phyloP scores from a whole-genome alignment of 2,797 vertebrate species.

The Hybognathus amarus region DNA sequence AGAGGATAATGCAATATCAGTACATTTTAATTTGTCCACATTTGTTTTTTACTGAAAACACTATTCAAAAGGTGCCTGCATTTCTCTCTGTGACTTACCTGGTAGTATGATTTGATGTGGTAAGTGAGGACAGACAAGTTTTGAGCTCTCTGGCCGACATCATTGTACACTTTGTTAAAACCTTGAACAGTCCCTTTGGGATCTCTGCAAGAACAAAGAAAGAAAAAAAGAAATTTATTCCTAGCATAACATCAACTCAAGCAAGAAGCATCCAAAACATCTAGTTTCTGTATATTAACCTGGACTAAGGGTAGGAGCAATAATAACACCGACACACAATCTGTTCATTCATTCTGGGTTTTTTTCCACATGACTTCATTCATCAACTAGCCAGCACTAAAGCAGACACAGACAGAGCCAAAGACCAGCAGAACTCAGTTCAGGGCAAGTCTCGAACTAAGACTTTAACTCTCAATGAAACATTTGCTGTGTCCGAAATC shows the following conservation, averaged over 20 bases:
- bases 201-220: constrained; percentile 76
- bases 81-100: constrained; percentile 77
- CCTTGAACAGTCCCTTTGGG: constrained; percentile 82
- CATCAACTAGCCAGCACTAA: constrained; percentile 46
- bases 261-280: neutral
- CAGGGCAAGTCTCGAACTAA: neutral
- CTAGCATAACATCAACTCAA: neutral
- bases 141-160: constrained; percentile 86
- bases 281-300: constrained; percentile 35
- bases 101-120: constrained; percentile 91
- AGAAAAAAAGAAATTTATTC: neutral
- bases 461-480: neutral
- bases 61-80: neutral
- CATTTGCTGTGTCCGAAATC: no score
- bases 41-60: neutral
- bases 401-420: constrained; percentile 44
- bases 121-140: constrained; percentile 88
- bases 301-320: constrained; percentile 52
- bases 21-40: neutral
- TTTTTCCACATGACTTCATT: constrained; percentile 58
- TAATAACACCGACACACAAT: constrained; percentile 47
- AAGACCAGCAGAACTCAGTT: constrained; percentile 29
- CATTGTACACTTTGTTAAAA: constrained; percentile 86
- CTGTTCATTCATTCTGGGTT: constrained; percentile 62
- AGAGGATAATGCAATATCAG: neutral